These are phyloP conservation scores for Meloidogyne exigua DNA, from an alignment of 1,140 invertebrate genomes.

Conservation along the genomic window DNA sequence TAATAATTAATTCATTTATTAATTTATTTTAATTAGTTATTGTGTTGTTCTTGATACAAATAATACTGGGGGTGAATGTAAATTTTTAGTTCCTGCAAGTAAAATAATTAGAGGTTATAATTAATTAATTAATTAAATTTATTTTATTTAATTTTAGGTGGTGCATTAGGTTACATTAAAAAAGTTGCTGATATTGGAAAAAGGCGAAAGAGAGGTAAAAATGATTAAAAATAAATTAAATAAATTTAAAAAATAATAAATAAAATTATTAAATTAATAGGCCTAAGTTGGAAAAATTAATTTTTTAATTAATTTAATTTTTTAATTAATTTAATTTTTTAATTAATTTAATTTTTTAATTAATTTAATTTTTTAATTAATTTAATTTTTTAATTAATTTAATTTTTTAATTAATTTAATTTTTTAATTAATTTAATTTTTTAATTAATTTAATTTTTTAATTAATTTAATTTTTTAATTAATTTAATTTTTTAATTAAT, in stretches of 20 bases:
- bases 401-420: too few relatives aligned
- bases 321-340: too few relatives aligned
- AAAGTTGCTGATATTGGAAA: slow-evolving; percentile 53
- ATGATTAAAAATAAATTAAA: not conserved
- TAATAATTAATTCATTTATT: slow-evolving; percentile 63
- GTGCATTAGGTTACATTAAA: slow-evolving; percentile 56
- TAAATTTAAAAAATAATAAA: not conserved
- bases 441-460: too few relatives aligned
- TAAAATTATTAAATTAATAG: too few relatives aligned
- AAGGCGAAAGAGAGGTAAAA: slow-evolving; percentile 38
- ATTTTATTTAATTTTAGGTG: slow-evolving; percentile 34
- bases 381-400: too few relatives aligned
- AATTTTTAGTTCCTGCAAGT: slow-evolving; percentile 54
- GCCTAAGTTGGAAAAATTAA: too few relatives aligned
- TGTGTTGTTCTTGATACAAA: slow-evolving; percentile 76
- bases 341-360: too few relatives aligned
- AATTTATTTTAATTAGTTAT: slow-evolving; percentile 63
- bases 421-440: too few relatives aligned
- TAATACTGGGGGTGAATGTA: slow-evolving; percentile 64
- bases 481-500: too few relatives aligned
- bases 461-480: too few relatives aligned
- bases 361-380: too few relatives aligned
- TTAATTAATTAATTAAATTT: not conserved
- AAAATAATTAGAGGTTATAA: slow-evolving; percentile 45
- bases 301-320: too few relatives aligned